Percentiles rank a stretch among this genome's conserved stretches.
These are phyloP conservation scores for Phymastichus coffea DNA, from an alignment of 1,140 invertebrate genomes.

Conservation along the genomic window DNA sequence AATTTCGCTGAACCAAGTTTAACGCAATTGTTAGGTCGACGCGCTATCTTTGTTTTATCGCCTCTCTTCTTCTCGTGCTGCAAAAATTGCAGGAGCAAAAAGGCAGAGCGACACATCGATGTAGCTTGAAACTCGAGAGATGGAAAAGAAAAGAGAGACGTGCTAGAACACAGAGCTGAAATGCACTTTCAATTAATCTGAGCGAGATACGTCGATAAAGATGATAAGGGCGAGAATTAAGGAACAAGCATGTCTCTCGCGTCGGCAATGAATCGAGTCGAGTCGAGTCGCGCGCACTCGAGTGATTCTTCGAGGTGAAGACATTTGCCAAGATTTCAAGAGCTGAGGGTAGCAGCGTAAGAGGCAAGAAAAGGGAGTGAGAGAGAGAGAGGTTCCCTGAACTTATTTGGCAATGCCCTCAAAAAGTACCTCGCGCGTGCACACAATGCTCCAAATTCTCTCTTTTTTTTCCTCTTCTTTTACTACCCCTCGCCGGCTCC, in stretches of 20 bases:
- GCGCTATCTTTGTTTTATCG: background rate
- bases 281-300: conserved; percentile 27
- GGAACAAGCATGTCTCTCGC: no score
- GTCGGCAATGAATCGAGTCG: no score
- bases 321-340: conserved; percentile 28
- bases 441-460: background rate
- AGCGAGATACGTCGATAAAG: no score
- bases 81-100: no score
- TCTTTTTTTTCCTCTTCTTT: conserved; percentile 7
- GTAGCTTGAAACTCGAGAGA: no score
- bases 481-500: background rate
- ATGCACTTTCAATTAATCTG: conserved; percentile 39
- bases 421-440: conserved; percentile 2
- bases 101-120: no score
- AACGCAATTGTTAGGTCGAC: conserved; percentile 27
- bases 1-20: conserved; percentile 14
- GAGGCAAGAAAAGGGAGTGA: background rate
- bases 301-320: conserved; percentile 31
- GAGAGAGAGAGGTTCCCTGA: conserved; percentile 9
- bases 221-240: no score
- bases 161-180: conserved; percentile 11
- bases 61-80: background rate
- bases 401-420: conserved; percentile 27
- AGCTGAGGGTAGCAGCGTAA: background rate
- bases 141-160: conserved; percentile 5